Conservation (phyloP, 2,797 vertebrate species). For the Tragelaphus oryx region DNA sequence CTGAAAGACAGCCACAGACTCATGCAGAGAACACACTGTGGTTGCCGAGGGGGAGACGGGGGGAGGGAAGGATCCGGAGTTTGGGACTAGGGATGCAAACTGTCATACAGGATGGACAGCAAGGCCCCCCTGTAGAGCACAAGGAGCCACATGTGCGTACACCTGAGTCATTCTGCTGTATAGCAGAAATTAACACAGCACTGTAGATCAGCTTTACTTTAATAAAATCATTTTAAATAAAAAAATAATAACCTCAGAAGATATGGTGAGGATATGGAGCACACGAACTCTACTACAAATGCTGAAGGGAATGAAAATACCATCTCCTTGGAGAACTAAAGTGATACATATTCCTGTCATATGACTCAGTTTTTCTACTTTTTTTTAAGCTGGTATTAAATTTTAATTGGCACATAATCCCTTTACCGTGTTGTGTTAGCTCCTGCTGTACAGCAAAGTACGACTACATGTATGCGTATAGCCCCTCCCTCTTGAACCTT, state of each 20-base stretch:
- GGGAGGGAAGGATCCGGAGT: neutral
- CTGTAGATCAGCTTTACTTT: neutral
- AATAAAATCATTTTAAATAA: neutral
- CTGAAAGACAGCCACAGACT: neutral
- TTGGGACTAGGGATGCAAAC: neutral
- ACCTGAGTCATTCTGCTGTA: neutral
- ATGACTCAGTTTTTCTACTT: neutral
- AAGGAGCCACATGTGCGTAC: accelerated
- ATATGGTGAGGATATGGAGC: neutral
- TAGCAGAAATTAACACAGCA: neutral
- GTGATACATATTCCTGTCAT: neutral
- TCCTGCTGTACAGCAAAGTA: neutral
- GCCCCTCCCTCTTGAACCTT: neutral
- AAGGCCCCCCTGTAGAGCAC: neutral
- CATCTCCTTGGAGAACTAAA: neutral
- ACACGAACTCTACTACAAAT: accelerated
- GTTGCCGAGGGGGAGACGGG: neutral
- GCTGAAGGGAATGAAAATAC: neutral
- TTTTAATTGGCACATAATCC: too few relatives aligned
- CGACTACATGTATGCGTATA: neutral
- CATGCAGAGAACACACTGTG: neutral
- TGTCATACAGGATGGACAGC: accelerated
- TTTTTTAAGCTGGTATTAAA: neutral
- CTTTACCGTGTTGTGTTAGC: neutral
- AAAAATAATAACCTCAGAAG: too few relatives aligned